phyloP scores from a whole-genome alignment of 2,797 vertebrate species.

The Darevskia mixta region DNA sequence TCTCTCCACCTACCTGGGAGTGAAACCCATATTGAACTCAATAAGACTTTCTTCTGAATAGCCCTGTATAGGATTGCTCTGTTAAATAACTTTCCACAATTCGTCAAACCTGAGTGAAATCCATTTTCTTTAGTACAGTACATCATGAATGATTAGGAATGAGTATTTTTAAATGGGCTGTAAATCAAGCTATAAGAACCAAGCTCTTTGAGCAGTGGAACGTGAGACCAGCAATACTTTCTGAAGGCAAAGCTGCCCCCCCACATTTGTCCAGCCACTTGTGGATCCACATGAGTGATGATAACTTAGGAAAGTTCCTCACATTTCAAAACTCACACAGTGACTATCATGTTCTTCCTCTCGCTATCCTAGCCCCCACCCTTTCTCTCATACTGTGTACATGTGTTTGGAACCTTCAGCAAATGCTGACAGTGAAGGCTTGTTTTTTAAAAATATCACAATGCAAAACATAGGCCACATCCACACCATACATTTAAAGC shows the following conservation, averaged over 20 bases:
- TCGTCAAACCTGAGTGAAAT: not conserved
- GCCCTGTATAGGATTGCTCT: not conserved
- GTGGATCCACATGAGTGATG: conserved; percentile 32
- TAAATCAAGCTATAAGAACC: conserved; percentile 24
- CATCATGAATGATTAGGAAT: not conserved
- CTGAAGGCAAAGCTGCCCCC: not conserved
- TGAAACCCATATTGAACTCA: not conserved
- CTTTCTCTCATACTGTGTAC: not conserved
- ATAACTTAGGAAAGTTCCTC: conserved; percentile 37
- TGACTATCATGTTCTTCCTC: conserved; percentile 29
- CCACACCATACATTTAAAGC: too few species aligned
- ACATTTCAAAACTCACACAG: conserved; percentile 32
- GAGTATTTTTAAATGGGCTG: not conserved
- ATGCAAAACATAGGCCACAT: not conserved
- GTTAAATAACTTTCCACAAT: not conserved
- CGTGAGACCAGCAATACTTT: conserved; percentile 20
- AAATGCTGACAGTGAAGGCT: not conserved
- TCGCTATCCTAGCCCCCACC: not conserved
- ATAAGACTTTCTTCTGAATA: not conserved
- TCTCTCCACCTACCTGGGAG: not conserved
- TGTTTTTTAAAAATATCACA: not conserved
- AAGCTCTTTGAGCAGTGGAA: conserved; percentile 15
- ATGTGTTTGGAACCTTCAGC: not conserved
- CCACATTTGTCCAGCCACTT: conserved; percentile 38
- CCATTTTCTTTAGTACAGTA: not conserved